These are phyloP conservation scores for Notarius quadriscutis DNA, from an alignment of 2,113 vertebrate genomes.

Conservation along the genomic window DNA sequence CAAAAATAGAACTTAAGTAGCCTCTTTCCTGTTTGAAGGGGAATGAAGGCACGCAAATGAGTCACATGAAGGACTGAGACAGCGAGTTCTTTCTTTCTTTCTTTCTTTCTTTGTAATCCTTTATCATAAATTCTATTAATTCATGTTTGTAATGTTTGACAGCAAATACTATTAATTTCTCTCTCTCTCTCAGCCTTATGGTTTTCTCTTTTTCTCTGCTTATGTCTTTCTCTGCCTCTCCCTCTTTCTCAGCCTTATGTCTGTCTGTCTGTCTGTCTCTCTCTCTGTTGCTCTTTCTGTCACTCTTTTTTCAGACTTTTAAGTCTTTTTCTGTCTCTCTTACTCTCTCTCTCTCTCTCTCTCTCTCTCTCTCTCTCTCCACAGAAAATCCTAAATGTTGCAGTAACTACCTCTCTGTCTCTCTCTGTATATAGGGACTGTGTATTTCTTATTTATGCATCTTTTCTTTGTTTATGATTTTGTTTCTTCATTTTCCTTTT, in stretches of 20 bases:
- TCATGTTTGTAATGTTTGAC: neutral
- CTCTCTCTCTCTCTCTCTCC: too few species aligned
- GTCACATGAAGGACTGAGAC: too few species aligned
- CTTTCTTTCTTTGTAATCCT: neutral
- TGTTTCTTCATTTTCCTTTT: too few species aligned
- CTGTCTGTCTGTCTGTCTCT: too few species aligned
- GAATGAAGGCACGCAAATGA: too few species aligned
- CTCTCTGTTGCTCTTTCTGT: too few species aligned
- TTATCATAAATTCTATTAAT: neutral
- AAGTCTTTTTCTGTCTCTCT: neutral
- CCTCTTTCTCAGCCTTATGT: neutral
- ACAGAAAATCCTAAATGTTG: too few species aligned
- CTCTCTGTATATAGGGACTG: too few species aligned
- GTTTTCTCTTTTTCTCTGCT: neutral
- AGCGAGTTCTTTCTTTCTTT: neutral
- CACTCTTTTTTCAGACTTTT: too few species aligned
- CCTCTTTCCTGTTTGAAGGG: too few species aligned
- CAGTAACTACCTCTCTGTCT: too few species aligned
- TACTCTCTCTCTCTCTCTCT: neutral
- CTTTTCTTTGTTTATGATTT: too few species aligned
- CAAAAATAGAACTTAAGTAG: neutral
- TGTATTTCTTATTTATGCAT: neutral
- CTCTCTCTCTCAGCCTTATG: neutral
- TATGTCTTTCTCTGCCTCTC: neutral
- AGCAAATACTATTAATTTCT: neutral